Percentiles rank a stretch among this genome's conserved stretches.
Conservation (phyloP, 2,113 vertebrate species). For the Diadophis punctatus region DNA sequence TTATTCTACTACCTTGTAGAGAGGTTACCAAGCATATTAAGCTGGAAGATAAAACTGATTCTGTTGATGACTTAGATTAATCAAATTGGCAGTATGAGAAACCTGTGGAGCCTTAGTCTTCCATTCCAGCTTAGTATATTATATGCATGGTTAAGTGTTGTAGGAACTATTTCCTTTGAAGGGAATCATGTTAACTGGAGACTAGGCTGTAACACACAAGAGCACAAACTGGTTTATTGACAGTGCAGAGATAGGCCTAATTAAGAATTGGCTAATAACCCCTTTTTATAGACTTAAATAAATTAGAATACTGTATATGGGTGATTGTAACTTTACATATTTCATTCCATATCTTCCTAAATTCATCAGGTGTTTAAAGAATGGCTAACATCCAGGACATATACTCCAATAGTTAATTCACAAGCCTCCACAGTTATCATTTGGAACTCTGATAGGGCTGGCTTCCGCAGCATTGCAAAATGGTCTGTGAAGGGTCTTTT, state of each 20-base stretch:
- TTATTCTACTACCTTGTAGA: neutral
- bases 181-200: neutral
- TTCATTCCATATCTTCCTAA: neutral
- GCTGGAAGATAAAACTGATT: neutral
- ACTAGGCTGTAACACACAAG: neutral
- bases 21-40: neutral
- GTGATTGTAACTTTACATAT: neutral
- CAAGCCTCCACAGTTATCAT: neutral
- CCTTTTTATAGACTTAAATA: neutral
- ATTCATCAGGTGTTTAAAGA: neutral
- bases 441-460: neutral
- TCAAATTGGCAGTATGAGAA: neutral
- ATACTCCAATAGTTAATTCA: neutral
- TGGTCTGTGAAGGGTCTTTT: neutral
- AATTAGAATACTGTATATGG: neutral
- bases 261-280: neutral
- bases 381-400: neutral
- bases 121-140: neutral
- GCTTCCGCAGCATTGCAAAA: neutral
- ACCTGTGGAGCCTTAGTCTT: neutral
- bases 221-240: neutral
- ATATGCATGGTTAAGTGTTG: neutral
- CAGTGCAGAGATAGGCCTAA: neutral
- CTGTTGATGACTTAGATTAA: constrained; percentile 1
- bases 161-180: neutral